Conservation (phyloP, 2,888 invertebrate genomes). For the Orgyia antiqua region DNA sequence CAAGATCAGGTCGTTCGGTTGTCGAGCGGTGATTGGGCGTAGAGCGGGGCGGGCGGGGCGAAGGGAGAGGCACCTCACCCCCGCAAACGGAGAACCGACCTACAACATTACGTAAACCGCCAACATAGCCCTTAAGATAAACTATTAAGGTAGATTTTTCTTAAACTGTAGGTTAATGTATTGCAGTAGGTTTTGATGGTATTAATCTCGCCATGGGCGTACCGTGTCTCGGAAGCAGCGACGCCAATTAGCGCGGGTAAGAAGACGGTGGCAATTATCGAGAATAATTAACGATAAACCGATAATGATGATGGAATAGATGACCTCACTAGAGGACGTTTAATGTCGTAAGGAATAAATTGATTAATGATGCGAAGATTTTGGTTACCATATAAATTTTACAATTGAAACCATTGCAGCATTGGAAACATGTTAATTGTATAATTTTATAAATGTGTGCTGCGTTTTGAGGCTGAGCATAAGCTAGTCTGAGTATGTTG, state of each 20-base stretch:
- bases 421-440: too few relatives aligned
- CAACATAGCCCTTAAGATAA: slow-evolving; percentile 37
- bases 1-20: slow-evolving; percentile 67
- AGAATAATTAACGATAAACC: slow-evolving; percentile 47
- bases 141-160: slow-evolving; percentile 39
- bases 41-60: slow-evolving; percentile 58
- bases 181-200: slow-evolving; percentile 55
- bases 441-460: too few relatives aligned
- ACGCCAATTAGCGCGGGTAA: slow-evolving; percentile 70
- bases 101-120: slow-evolving; percentile 50
- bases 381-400: too few relatives aligned
- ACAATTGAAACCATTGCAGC: too few relatives aligned
- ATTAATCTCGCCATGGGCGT: slow-evolving; percentile 74
- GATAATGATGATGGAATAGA: slow-evolving; percentile 21
- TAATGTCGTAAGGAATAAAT: slow-evolving; percentile 3
- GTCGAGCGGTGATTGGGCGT: slow-evolving; percentile 58
- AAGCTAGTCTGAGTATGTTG: too few relatives aligned
- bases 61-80: slow-evolving; percentile 60
- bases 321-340: slow-evolving; percentile 15
- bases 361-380: too few relatives aligned
- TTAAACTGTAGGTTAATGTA: slow-evolving; percentile 25
- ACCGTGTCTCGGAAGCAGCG: slow-evolving; percentile 58
- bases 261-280: slow-evolving; percentile 56
- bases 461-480: too few relatives aligned
- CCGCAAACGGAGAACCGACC: slow-evolving; percentile 47